Conservation (phyloP, 1,140 invertebrate genomes). For the Ceratina japonica region DNA sequence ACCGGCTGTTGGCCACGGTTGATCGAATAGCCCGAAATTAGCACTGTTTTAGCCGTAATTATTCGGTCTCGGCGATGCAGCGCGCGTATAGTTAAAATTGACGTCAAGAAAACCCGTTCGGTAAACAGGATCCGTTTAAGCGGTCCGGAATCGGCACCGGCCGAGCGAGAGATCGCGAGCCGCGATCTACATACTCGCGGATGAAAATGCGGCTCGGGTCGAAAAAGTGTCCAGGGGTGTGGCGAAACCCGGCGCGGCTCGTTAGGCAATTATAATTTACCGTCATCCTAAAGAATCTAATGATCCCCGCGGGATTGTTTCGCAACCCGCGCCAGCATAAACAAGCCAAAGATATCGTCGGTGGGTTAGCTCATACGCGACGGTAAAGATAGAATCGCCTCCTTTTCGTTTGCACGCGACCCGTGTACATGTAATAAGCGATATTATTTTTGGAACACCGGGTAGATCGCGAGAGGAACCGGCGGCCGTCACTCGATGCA, state of each 20-base stretch:
- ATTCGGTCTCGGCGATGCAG: background rate
- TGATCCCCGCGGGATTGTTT: constrained; percentile 52
- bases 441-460: constrained; percentile 55
- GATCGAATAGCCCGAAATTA: constrained; percentile 1
- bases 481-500: background rate
- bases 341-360: constrained; percentile 63
- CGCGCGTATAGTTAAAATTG: background rate
- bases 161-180: background rate
- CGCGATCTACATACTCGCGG: background rate
- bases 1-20: background rate
- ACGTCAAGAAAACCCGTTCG: constrained; percentile 9
- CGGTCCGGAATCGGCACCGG: background rate
- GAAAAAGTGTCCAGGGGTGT: background rate
- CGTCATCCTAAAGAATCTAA: constrained; percentile 49
- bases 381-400: constrained; percentile 58
- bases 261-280: constrained; percentile 49
- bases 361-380: constrained; percentile 57
- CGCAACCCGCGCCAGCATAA: constrained; percentile 51
- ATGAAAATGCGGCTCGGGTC: too few species aligned
- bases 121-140: background rate
- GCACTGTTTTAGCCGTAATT: constrained; percentile 22
- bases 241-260: background rate
- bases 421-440: constrained; percentile 33
- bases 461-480: constrained; percentile 6
- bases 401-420: constrained; percentile 42